Evolutionary conservation across 2,113 vertebrate genomes (phyloP).

Genomic region (Carassius auratus): DNA sequence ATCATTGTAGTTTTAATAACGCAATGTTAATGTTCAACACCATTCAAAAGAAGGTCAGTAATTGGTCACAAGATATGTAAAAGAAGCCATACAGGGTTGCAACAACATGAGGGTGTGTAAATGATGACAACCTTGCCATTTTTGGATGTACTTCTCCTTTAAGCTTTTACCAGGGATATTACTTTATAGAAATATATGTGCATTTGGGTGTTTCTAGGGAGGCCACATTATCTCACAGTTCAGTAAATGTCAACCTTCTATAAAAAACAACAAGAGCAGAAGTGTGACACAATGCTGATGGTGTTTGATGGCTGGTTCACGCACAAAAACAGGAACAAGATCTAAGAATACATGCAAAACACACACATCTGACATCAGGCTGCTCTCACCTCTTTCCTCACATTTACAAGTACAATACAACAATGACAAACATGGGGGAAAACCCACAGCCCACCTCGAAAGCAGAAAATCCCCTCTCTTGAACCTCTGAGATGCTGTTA

Average conservation of each 20-base stretch:
- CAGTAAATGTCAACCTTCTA: slow-evolving; percentile 1
- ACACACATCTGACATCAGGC: background rate
- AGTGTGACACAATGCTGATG: background rate
- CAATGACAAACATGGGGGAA: slow-evolving; percentile 37
- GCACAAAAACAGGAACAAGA: background rate
- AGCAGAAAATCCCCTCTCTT: background rate
- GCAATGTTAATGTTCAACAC: no score
- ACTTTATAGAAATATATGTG: background rate
- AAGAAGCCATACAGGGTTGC: no score
- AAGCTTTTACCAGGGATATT: background rate
- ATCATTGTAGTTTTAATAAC: no score
- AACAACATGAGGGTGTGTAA: no score
- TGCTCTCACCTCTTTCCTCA: background rate
- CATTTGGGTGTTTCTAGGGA: background rate
- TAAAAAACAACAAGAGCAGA: background rate
- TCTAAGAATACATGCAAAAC: background rate
- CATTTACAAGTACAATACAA: background rate
- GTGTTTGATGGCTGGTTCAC: background rate
- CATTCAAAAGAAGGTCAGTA: no score
- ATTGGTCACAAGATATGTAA: no score
- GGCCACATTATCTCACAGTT: background rate
- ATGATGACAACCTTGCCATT: background rate
- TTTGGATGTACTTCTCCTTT: background rate
- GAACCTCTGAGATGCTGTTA: background rate
- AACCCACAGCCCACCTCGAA: background rate